phyloP scores from a whole-genome alignment of 2,888 invertebrate species.

The Argyresthia albistria region DNA sequence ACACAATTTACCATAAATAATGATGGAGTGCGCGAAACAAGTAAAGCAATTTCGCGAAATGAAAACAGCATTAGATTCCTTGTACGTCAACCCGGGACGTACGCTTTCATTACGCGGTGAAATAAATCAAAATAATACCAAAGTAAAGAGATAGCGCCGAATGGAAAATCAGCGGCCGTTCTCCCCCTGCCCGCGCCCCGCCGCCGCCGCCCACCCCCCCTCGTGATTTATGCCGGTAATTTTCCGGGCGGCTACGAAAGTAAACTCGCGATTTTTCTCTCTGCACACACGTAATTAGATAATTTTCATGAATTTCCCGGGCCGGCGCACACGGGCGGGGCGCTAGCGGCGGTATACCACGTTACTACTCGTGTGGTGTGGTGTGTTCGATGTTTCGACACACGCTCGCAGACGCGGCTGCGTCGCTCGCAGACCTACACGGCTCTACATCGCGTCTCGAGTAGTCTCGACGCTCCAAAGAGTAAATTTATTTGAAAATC shows the following conservation, averaged over 20 bases:
- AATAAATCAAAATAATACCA: constrained; percentile 70
- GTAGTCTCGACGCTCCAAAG: not conserved
- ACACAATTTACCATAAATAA: constrained; percentile 6
- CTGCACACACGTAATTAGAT: constrained; percentile 67
- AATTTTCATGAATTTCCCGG: constrained; percentile 52
- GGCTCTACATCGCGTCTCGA: not conserved
- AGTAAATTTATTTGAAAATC: not conserved
- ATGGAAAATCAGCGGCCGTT: constrained; percentile 62
- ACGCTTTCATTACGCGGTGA: constrained; percentile 62
- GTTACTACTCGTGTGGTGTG: not conserved
- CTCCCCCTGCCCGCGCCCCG: constrained; percentile 34
- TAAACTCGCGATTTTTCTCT: constrained; percentile 65
- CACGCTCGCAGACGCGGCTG: not conserved
- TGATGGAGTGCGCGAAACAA: constrained; percentile 10
- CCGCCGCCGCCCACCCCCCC: constrained; percentile 21
- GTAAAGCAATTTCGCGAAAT: constrained; percentile 35
- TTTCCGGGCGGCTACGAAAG: constrained; percentile 67
- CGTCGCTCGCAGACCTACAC: not conserved
- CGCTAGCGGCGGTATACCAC: no score
- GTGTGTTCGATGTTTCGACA: constrained; percentile 3
- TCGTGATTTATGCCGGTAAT: constrained; percentile 65
- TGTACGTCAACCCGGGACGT: constrained; percentile 58
- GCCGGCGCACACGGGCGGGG: constrained; percentile 11
- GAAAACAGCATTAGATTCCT: constrained; percentile 43
- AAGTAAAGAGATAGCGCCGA: constrained; percentile 59